Conservation (phyloP, 2,113 vertebrate species). For the Xiphias gladius region DNA sequence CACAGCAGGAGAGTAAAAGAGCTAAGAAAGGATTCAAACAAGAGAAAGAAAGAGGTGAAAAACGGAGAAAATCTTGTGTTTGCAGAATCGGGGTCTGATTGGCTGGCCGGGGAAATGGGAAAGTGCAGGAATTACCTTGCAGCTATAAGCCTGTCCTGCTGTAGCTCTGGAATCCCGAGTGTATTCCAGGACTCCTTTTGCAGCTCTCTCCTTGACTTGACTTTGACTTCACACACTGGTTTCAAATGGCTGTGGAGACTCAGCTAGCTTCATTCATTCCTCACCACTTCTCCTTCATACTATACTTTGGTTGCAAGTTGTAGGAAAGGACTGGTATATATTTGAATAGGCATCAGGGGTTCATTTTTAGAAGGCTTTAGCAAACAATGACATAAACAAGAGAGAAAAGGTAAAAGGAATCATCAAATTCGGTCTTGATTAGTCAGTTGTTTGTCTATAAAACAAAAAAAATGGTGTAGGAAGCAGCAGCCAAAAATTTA, state of each 20-base stretch:
- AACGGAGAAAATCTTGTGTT: conserved; percentile 47
- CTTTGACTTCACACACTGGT: conserved; percentile 58
- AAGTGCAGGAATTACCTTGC: conserved; percentile 60
- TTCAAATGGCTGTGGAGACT: conserved; percentile 24
- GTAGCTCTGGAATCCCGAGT: conserved; percentile 25
- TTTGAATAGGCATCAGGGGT: not conserved
- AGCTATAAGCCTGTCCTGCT: conserved; percentile 51
- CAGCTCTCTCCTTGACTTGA: conserved; percentile 56
- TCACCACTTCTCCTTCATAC: not conserved
- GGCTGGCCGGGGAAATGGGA: conserved; percentile 42
- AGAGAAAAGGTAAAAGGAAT: too few relatives aligned
- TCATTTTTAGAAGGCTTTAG: not conserved
- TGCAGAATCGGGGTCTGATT: conserved; percentile 53
- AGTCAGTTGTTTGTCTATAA: not conserved
- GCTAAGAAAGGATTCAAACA: conserved; percentile 34
- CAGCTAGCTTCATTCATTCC: conserved; percentile 21
- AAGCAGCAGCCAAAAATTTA: not conserved
- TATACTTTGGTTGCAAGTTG: not conserved
- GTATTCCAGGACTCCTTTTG: conserved; percentile 35
- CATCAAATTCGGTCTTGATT: not conserved
- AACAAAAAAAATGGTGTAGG: not conserved
- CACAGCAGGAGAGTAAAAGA: conserved; percentile 14
- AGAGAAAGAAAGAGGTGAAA: conserved; percentile 33
- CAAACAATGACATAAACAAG: not conserved
- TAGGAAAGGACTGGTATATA: not conserved